Evolutionary conservation across 2,113 vertebrate species (phyloP).

Genomic region (Heterotis niloticus): DNA sequence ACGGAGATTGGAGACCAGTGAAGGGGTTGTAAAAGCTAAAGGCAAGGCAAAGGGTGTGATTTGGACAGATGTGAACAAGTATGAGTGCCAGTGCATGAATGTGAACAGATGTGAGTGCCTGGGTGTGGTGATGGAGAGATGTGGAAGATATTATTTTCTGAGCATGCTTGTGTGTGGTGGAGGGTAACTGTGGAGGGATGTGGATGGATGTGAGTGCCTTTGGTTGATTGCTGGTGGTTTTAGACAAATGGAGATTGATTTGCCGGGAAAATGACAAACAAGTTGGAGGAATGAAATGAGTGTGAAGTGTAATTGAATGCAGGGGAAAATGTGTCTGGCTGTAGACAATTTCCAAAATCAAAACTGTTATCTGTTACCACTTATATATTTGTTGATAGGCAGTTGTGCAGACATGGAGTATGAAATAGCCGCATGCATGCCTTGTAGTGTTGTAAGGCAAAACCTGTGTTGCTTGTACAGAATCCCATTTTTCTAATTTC

Average conservation of each 20-base stretch:
- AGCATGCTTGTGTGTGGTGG: too few relatives aligned
- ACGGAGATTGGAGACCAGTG: constrained; percentile 48
- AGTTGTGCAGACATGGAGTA: constrained; percentile 4
- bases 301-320: constrained; percentile 4
- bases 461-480: constrained; percentile 5
- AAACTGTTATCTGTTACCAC: not conserved
- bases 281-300: not conserved
- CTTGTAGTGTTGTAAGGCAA: constrained; percentile 4
- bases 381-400: constrained; percentile 2
- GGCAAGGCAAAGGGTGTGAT: constrained; percentile 35
- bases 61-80: not conserved
- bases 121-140: not conserved
- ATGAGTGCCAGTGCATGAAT: too few relatives aligned
- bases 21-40: constrained; percentile 23
- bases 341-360: not conserved
- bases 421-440: not conserved
- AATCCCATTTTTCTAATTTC: constrained; percentile 12
- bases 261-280: too few relatives aligned
- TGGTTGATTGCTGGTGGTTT: too few relatives aligned
- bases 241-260: too few relatives aligned
- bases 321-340: not conserved
- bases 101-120: not conserved
- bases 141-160: too few relatives aligned
- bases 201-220: too few relatives aligned
- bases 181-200: not conserved